A percentile compares a stretch with the other conserved stretches of the same genome.
Evolutionary conservation across 2,113 vertebrate genomes (phyloP).

Genomic region (Ptyas mucosa): DNA sequence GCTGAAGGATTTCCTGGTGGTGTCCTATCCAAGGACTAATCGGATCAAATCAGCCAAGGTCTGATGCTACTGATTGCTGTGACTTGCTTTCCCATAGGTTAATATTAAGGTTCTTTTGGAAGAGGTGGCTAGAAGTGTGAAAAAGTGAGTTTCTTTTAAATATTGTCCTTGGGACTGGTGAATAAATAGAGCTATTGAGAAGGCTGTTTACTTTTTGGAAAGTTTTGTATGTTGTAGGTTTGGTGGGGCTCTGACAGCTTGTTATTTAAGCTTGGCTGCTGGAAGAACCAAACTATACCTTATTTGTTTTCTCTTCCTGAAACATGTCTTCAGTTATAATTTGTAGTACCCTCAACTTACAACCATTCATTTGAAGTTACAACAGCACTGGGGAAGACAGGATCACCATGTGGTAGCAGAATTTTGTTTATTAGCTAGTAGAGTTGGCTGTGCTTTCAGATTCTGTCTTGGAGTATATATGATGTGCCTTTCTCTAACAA

Average conservation of each 20-base stretch:
- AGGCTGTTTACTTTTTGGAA: neutral
- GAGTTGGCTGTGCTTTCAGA: neutral
- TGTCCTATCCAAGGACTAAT: neutral
- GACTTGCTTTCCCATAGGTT: neutral
- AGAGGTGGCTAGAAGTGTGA: neutral
- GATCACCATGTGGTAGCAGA: neutral
- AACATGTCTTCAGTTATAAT: neutral
- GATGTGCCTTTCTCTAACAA: neutral
- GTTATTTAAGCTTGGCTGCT: neutral
- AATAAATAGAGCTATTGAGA: neutral
- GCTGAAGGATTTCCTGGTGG: neutral
- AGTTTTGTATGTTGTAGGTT: neutral
- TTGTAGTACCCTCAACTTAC: neutral
- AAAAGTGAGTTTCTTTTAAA: neutral
- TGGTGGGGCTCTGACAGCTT: neutral
- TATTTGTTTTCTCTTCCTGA: neutral
- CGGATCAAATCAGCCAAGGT: neutral
- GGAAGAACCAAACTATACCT: neutral
- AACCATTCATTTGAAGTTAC: neutral
- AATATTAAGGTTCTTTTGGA: neutral
- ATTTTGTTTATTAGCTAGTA: neutral
- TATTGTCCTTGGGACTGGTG: neutral
- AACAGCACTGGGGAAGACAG: neutral
- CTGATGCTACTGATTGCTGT: neutral
- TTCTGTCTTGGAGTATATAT: neutral